Percentiles rank a stretch among this genome's conserved stretches.
phyloP scores from a whole-genome alignment of 2,888 invertebrate genomes.

The Auanema freiburgensis region DNA sequence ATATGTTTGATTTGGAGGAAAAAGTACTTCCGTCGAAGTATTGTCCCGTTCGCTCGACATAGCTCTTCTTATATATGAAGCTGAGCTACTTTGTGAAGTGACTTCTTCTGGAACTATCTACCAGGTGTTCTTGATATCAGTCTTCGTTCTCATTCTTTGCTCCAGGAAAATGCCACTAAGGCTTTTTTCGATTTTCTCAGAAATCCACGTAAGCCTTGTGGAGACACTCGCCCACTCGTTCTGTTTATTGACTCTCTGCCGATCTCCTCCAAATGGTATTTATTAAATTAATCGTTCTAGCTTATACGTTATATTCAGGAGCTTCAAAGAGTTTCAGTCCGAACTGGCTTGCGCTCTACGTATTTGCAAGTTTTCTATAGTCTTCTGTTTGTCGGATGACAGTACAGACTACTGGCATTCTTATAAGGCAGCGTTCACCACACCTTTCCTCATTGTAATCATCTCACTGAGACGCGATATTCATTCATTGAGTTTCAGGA shows the following conservation, averaged over 20 bases:
- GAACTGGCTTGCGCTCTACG: neutral
- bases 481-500: neutral
- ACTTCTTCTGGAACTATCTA: too few relatives aligned
- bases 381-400: slow-evolving; percentile 17
- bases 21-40: slow-evolving; percentile 9
- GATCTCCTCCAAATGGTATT: slow-evolving; percentile 5
- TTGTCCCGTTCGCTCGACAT: neutral
- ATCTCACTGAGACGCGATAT: neutral
- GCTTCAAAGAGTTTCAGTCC: neutral
- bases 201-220: too few relatives aligned
- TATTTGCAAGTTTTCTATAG: slow-evolving; percentile 3
- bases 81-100: too few relatives aligned
- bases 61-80: too few relatives aligned
- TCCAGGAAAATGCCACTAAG: too few relatives aligned
- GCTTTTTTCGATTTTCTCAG: too few relatives aligned
- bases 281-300: too few relatives aligned
- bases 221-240: too few relatives aligned
- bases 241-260: slow-evolving; percentile 9
- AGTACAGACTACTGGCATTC: slow-evolving; percentile 7
- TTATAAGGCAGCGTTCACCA: slow-evolving; percentile 2
- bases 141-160: too few relatives aligned
- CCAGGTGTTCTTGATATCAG: too few relatives aligned
- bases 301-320: slow-evolving; percentile 10
- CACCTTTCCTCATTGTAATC: slow-evolving; percentile 1
- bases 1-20: slow-evolving; percentile 9